phyloP scores from a whole-genome alignment of 2,888 invertebrate genomes.

The Eupithecia pulchellata region DNA sequence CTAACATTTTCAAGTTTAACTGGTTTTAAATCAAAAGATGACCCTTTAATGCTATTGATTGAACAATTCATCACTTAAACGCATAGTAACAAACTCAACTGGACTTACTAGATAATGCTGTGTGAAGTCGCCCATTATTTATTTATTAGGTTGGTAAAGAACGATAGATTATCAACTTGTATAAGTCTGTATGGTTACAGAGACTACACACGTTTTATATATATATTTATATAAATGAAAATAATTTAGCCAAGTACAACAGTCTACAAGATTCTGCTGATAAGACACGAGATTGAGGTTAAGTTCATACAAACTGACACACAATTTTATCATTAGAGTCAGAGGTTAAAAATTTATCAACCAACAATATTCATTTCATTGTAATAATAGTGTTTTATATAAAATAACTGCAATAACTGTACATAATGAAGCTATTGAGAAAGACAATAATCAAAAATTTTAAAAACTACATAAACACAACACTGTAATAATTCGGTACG shows the following conservation, averaged over 20 bases:
- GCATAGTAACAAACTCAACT: too few species aligned
- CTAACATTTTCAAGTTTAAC: constrained; percentile 35
- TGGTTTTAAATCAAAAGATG: constrained; percentile 22
- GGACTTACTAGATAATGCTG: too few species aligned
- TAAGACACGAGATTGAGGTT: constrained; percentile 55
- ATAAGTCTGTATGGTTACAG: too few species aligned
- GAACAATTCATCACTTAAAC: neutral
- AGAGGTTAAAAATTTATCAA: constrained; percentile 35
- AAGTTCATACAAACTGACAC: constrained; percentile 50
- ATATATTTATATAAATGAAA: too few species aligned
- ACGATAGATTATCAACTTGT: too few species aligned
- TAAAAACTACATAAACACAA: neutral
- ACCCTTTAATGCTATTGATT: constrained; percentile 14
- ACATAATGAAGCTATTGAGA: neutral
- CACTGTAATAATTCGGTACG: neutral
- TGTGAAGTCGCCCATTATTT: neutral
- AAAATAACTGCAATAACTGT: neutral
- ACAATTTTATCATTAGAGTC: constrained; percentile 41
- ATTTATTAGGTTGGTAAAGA: neutral
- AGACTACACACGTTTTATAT: too few species aligned
- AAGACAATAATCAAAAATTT: neutral
- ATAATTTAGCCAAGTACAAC: neutral
- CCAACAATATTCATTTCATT: neutral
- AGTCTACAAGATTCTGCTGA: constrained; percentile 28
- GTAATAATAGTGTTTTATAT: neutral